These are phyloP conservation scores for Rostratula benghalensis DNA, from an alignment of 2,113 vertebrate genomes.

Conservation along the genomic window DNA sequence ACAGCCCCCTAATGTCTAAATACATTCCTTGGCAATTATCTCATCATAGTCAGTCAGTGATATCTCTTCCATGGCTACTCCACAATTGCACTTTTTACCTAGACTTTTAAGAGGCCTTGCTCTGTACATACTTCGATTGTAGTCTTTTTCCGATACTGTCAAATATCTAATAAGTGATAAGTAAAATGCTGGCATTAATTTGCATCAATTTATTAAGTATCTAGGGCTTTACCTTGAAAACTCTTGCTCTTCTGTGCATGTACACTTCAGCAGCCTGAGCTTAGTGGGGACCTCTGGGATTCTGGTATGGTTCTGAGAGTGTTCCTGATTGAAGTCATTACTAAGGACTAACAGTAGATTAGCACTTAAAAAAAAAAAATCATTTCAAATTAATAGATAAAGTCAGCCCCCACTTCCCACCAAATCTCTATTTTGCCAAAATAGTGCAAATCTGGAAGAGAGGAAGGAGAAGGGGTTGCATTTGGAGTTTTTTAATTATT, in stretches of 20 bases:
- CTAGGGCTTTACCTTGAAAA: background rate
- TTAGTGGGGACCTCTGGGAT: background rate
- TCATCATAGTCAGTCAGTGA: background rate
- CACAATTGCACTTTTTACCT: background rate
- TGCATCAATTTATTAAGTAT: background rate
- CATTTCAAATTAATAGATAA: background rate
- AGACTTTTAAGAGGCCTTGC: background rate
- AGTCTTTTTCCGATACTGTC: background rate
- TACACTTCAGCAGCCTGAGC: background rate
- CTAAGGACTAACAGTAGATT: background rate
- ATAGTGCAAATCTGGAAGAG: background rate
- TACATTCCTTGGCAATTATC: background rate
- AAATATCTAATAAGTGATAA: background rate
- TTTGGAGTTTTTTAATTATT: background rate
- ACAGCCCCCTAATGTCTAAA: background rate
- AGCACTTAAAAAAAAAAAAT: background rate
- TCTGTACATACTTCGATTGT: accelerated
- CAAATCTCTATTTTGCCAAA: background rate
- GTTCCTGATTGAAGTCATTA: background rate
- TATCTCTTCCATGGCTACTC: background rate
- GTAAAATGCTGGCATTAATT: background rate
- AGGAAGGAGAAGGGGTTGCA: background rate
- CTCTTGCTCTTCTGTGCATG: background rate
- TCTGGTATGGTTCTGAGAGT: background rate
- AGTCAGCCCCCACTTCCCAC: background rate